A percentile compares a stretch with the other conserved stretches of the same genome.
Evolutionary conservation across 37 sponge, comb jelly and placozoan species (phyloP).

Genomic region (Petrosia ficiformis): DNA sequence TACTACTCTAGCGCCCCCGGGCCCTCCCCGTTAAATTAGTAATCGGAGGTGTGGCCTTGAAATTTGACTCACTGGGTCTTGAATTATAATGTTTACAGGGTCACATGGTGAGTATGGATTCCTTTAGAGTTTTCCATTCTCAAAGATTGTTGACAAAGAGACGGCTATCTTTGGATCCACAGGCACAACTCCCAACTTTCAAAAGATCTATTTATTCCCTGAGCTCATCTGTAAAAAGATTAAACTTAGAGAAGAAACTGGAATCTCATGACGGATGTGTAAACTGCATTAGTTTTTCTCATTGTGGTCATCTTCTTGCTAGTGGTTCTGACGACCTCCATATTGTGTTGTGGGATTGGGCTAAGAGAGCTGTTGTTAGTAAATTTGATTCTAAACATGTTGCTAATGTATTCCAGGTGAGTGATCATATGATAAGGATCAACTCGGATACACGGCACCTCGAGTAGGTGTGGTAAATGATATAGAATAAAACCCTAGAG

Average conservation of each 20-base stretch:
- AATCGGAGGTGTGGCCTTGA: too few relatives aligned
- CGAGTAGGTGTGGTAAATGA: background rate
- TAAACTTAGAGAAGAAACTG: conserved; percentile 47
- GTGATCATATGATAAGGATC: background rate
- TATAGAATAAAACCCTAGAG: too few relatives aligned
- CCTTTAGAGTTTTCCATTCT: too few relatives aligned
- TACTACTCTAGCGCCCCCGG: too few relatives aligned
- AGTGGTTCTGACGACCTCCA: conserved; percentile 90
- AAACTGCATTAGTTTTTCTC: conserved; percentile 82
- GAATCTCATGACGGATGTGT: conserved; percentile 84
- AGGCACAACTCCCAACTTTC: background rate
- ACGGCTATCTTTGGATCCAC: conserved; percentile 16
- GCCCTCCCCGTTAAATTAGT: too few relatives aligned
- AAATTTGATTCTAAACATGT: conserved; percentile 70
- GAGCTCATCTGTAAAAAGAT: conserved; percentile 39
- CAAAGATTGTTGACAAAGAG: background rate
- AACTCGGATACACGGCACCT: too few relatives aligned
- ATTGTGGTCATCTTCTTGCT: conserved; percentile 57
- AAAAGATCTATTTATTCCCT: conserved; percentile 7
- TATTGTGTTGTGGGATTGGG: conserved; percentile 90
- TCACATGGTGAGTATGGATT: too few relatives aligned
- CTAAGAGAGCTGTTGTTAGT: conserved; percentile 10
- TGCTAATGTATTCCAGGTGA: conserved; percentile 88
- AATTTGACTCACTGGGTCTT: too few relatives aligned
- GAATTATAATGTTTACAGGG: too few relatives aligned